Conservation (phyloP, 2,888 invertebrate genomes). For the Limnephilus lunatus region DNA sequence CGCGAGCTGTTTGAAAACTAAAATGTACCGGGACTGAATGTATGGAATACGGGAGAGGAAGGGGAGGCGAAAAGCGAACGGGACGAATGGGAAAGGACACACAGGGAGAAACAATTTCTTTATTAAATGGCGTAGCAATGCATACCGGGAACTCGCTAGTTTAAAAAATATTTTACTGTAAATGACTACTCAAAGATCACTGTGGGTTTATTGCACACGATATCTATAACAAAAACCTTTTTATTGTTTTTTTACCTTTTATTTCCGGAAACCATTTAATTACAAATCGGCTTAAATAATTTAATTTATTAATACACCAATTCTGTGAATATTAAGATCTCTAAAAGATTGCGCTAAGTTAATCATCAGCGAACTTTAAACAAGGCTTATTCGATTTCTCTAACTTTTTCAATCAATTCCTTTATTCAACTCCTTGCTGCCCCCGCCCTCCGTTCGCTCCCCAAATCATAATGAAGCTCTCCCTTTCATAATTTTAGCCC, state of each 20-base stretch:
- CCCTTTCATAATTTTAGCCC: neutral
- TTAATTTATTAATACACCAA: neutral
- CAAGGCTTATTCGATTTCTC: neutral
- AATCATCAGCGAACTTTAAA: neutral
- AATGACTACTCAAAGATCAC: too few species aligned
- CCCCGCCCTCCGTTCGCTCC: neutral
- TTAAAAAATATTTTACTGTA: too few species aligned
- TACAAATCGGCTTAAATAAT: neutral
- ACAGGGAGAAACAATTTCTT: too few species aligned
- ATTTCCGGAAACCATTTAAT: neutral
- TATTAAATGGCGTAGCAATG: too few species aligned
- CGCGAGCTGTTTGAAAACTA: too few species aligned
- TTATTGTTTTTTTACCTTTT: neutral
- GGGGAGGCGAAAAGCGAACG: too few species aligned
- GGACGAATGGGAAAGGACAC: too few species aligned
- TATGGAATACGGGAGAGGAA: too few species aligned
- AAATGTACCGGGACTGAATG: too few species aligned
- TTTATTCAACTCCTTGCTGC: neutral
- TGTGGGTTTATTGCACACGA: too few species aligned
- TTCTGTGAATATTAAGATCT: neutral
- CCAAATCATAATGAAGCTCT: neutral
- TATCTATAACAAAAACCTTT: neutral
- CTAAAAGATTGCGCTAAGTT: neutral
- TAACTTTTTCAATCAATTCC: constrained; percentile 36
- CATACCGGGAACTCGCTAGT: too few species aligned